Evolutionary conservation across 2,888 invertebrate genomes (phyloP).

Genomic region (Eumacrocentrus americanus): DNA sequence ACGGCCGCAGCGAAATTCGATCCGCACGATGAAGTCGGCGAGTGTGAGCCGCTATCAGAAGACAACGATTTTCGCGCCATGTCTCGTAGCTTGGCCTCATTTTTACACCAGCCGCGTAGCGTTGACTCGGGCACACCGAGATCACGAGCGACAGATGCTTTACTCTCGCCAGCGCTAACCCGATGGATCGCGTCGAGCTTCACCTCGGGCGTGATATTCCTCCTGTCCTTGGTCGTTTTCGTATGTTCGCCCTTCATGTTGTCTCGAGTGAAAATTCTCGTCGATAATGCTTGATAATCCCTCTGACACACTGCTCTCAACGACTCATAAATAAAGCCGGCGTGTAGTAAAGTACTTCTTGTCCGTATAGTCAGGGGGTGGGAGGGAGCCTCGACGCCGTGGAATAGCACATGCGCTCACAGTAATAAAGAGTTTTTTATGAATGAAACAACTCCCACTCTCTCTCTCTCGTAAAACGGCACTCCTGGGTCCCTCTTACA

Average conservation of each 20-base stretch:
- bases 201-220: slow-evolving; percentile 76
- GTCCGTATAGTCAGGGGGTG: too few species aligned
- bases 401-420: slow-evolving; percentile 60
- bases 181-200: slow-evolving; percentile 83
- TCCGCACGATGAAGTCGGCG: slow-evolving; percentile 51
- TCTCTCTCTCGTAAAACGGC: slow-evolving; percentile 31
- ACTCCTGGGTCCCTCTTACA: slow-evolving; percentile 27
- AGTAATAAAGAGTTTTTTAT: slow-evolving; percentile 54
- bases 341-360: too few species aligned
- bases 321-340: too few species aligned
- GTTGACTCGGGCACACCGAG: slow-evolving; percentile 88
- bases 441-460: slow-evolving; percentile 56
- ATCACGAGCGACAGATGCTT: slow-evolving; percentile 84
- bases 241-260: slow-evolving; percentile 66
- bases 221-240: slow-evolving; percentile 68
- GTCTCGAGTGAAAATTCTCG: too few species aligned
- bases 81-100: slow-evolving; percentile 77
- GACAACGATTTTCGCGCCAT: slow-evolving; percentile 73
- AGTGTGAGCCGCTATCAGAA: slow-evolving; percentile 67
- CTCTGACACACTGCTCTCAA: too few species aligned
- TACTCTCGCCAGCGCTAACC: slow-evolving; percentile 84
- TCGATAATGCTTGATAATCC: too few species aligned
- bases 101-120: slow-evolving; percentile 86
- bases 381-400: slow-evolving; percentile 43
- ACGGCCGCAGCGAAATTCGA: slow-evolving; percentile 37